Percentiles rank a stretch among this genome's conserved stretches.
Conservation (phyloP, 2,113 vertebrate species). For the Dicaeum eximium region DNA sequence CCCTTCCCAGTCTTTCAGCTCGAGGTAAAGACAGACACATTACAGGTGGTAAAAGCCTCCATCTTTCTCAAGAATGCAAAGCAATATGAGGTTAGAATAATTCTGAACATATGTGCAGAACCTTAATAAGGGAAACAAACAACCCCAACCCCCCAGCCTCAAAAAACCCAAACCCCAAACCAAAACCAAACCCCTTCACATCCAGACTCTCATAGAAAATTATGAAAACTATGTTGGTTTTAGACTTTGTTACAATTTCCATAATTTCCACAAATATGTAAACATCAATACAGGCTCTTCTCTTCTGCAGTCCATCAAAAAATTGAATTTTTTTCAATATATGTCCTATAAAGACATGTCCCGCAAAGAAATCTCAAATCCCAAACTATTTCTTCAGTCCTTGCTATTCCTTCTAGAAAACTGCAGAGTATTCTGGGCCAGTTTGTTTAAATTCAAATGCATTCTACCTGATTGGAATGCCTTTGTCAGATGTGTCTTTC, state of each 20-base stretch:
- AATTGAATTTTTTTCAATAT: too few relatives aligned
- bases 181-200: background rate
- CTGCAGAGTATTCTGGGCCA: background rate
- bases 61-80: background rate
- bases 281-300: background rate
- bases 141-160: fast-evolving
- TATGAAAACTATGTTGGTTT: fast-evolving
- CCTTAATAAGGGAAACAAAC: background rate
- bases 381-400: background rate
- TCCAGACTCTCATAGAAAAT: background rate
- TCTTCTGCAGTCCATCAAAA: background rate
- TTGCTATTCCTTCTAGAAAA: background rate
- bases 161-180: background rate
- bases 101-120: background rate
- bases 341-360: too few relatives aligned
- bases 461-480: background rate
- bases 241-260: background rate
- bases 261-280: background rate
- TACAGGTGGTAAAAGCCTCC: background rate
- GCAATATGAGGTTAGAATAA: background rate
- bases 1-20: background rate
- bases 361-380: background rate
- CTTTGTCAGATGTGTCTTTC: background rate
- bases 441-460: background rate
- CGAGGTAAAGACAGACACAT: background rate